A percentile compares a stretch with the other conserved stretches of the same genome.
These are phyloP conservation scores for Polyommatus icarus DNA, from an alignment of 2,888 invertebrate genomes.

Conservation along the genomic window DNA sequence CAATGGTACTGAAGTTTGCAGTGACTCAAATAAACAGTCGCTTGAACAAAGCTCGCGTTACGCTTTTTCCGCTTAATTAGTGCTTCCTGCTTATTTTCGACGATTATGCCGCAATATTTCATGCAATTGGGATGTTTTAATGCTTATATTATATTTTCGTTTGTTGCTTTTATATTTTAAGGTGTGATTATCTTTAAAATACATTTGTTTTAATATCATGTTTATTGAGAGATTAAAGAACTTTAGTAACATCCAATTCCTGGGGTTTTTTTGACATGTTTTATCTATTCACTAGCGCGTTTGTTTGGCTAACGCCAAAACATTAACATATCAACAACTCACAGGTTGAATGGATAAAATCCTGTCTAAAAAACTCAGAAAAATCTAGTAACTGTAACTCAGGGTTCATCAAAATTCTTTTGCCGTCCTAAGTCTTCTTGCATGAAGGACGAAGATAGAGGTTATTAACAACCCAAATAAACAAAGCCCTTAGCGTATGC, in stretches of 20 bases:
- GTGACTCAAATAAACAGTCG: slow-evolving; percentile 9
- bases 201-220: no score
- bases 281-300: no score
- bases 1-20: background rate
- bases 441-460: background rate
- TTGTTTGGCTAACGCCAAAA: no score
- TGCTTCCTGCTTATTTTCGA: background rate
- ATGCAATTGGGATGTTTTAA: background rate
- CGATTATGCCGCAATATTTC: background rate
- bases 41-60: slow-evolving; percentile 17
- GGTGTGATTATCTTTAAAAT: no score
- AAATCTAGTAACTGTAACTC: no score
- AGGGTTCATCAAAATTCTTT: no score
- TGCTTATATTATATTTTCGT: background rate
- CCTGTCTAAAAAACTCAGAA: no score
- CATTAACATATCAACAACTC: no score
- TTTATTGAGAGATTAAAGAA: no score
- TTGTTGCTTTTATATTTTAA: background rate
- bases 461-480: background rate
- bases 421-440: background rate
- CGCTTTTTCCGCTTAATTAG: slow-evolving; percentile 16
- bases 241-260: no score
- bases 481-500: slow-evolving; percentile 61
- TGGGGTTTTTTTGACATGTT: no score
- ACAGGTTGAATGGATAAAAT: no score